These are phyloP conservation scores for Hyalella azteca DNA, from an alignment of 2,888 invertebrate genomes.

Conservation along the genomic window DNA sequence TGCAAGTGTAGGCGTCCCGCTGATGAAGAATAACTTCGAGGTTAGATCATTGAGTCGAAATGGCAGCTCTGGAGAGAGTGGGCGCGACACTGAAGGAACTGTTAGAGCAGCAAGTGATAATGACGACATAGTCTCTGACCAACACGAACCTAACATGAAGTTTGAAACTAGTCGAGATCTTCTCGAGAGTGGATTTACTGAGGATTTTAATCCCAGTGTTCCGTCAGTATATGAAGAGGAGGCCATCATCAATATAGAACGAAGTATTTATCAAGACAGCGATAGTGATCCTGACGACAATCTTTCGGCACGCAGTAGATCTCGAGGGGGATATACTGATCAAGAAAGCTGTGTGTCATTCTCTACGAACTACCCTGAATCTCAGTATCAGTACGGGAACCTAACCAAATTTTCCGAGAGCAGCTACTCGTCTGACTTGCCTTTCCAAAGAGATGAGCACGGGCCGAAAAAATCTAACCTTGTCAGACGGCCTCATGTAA, in stretches of 20 bases:
- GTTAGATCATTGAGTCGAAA: background rate
- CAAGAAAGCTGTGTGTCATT: background rate
- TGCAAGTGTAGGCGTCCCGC: background rate
- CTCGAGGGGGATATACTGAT: background rate
- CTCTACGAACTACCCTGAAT: background rate
- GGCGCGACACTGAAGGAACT: slow-evolving; percentile 27
- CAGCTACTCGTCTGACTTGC: background rate
- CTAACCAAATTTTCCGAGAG: background rate
- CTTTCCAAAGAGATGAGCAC: background rate
- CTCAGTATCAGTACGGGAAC: background rate
- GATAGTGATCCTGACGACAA: slow-evolving; percentile 1
- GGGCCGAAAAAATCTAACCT: slow-evolving; percentile 15
- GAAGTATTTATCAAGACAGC: background rate
- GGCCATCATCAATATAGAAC: slow-evolving; percentile 6
- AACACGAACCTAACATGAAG: background rate
- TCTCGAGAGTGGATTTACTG: slow-evolving; percentile 28
- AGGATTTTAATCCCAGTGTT: background rate
- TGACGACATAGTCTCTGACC: background rate
- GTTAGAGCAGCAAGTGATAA: background rate
- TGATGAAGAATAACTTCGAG: background rate
- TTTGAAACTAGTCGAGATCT: slow-evolving; percentile 5
- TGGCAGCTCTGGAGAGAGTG: slow-evolving; percentile 35
- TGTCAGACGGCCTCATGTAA: background rate
- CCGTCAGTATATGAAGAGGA: slow-evolving; percentile 33
- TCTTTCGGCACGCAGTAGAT: background rate